Base-by-base conservation (phyloP, 2,888 invertebrate species). In the Nymphalis polychloros region DNA sequence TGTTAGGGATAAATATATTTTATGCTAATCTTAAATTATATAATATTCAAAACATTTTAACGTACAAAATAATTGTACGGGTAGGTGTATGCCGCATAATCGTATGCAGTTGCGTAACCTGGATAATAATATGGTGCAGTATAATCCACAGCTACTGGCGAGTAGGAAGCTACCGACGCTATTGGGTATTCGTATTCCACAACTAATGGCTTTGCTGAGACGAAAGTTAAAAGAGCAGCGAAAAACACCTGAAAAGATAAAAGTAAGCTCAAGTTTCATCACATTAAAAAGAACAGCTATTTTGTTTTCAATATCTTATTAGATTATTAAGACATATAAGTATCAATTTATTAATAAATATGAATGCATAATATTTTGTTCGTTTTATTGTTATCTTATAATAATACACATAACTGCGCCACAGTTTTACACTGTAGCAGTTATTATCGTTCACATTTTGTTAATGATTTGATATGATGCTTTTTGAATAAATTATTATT, bases 221-320 rank as follows among this genome's bases (percentile, higher is more conserved):
- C 93, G 68, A 93, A 84, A 76, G 94, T 94, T 88, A 94, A 78
- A 50, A 94, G 81, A 81, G 92, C 92, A 74, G 89, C 88, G 80
- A 94, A 86, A 76, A 94, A 65, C 60, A 89, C 70, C 89, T 89
- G 84, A 41, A 81, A 84, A 64, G 60, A 68, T 57, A 59, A 65
- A 55, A 23, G 13, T 5, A 20, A 47, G 0, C 53, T 59, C 8
- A 27, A 50, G 31, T 41, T 41, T 41, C 41, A 41, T 10, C 1
- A 41, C 41, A 10, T 41, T 41, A 41, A 10, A 41, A 4, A 13
- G 4, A 27, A 27, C 27, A 27, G 27, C 27, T 27, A 27, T 2
- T 27, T n/a, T 23, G 23, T 23, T 31, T 31, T 31, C 27, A 5
- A 31, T 31, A 31, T 31, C 27, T 31, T 1, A 31, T 31, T 6